Percentiles rank a stretch among this genome's conserved stretches.
These are phyloP conservation scores for Gasterosteus aculeatus DNA, from an alignment of 2,113 vertebrate species.

Conservation along the genomic window DNA sequence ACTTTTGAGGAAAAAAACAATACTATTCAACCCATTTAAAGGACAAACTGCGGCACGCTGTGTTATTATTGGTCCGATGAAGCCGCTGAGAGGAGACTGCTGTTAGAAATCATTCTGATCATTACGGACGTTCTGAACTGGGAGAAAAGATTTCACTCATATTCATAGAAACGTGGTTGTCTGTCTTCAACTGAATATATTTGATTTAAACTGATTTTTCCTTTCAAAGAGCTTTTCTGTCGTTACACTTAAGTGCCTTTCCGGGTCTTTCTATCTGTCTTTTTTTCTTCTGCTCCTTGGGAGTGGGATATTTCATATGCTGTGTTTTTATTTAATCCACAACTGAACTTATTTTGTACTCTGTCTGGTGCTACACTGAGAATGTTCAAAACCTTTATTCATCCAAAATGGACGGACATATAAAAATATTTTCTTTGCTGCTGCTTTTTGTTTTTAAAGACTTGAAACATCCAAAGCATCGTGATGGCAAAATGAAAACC, in stretches of 20 bases:
- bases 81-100: neutral
- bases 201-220: constrained; percentile 13
- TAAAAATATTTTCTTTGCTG: constrained; percentile 47
- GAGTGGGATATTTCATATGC: neutral
- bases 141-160: neutral
- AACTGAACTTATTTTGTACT: constrained; percentile 54
- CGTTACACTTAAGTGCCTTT: constrained; percentile 78
- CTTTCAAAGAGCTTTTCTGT: constrained; percentile 56
- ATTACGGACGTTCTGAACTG: neutral
- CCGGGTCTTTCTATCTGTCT: constrained; percentile 62
- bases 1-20: neutral
- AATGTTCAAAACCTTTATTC: constrained; percentile 54
- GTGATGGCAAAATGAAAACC: neutral
- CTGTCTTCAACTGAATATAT: constrained; percentile 1
- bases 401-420: constrained; percentile 35
- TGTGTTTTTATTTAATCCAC: constrained; percentile 31
- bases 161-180: neutral
- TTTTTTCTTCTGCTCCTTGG: constrained; percentile 14
- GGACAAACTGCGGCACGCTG: neutral
- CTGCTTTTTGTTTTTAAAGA: constrained; percentile 51
- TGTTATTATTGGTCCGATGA: neutral
- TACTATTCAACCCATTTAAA: neutral
- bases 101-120: neutral
- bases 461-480: constrained; percentile 45
- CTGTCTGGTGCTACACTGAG: constrained; percentile 77